Conservation (phyloP, 2,113 vertebrate genomes). For the Illadopsis cleaveri region DNA sequence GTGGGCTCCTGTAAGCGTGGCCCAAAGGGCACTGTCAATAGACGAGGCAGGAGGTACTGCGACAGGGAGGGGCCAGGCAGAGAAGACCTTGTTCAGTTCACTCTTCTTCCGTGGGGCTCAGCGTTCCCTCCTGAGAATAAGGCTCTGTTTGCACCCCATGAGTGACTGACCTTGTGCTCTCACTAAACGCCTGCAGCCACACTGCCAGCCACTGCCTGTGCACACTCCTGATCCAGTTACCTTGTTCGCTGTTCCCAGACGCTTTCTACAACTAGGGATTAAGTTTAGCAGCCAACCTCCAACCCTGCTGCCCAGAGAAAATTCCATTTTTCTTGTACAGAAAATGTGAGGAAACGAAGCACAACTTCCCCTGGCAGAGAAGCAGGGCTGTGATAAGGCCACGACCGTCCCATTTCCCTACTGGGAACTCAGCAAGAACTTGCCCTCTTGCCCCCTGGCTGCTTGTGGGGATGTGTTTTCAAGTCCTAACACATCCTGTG, state of each 20-base stretch:
- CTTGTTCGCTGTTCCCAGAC: background rate
- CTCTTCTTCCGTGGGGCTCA: background rate
- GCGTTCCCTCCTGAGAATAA: background rate
- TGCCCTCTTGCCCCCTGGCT: fast-evolving
- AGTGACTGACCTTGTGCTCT: too few relatives aligned
- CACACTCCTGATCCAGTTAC: fast-evolving
- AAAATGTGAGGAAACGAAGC: background rate
- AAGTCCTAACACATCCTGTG: background rate
- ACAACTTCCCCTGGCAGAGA: background rate
- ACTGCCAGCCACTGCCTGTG: fast-evolving
- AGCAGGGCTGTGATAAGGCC: too few relatives aligned
- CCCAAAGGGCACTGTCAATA: background rate
- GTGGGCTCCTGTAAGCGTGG: background rate
- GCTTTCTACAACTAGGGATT: background rate
- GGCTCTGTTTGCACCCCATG: fast-evolving
- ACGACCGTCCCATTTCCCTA: background rate
- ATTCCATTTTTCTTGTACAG: background rate
- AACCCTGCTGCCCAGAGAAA: background rate
- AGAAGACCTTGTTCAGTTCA: too few relatives aligned
- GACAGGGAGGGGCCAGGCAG: fast-evolving
- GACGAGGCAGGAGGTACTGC: background rate
- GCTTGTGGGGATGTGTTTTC: fast-evolving
- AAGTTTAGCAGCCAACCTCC: background rate
- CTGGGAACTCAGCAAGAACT: background rate
- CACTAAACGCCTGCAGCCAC: fast-evolving